Conservation (phyloP, 2,888 invertebrate genomes). For the Exephanes ischioxanthus region DNA sequence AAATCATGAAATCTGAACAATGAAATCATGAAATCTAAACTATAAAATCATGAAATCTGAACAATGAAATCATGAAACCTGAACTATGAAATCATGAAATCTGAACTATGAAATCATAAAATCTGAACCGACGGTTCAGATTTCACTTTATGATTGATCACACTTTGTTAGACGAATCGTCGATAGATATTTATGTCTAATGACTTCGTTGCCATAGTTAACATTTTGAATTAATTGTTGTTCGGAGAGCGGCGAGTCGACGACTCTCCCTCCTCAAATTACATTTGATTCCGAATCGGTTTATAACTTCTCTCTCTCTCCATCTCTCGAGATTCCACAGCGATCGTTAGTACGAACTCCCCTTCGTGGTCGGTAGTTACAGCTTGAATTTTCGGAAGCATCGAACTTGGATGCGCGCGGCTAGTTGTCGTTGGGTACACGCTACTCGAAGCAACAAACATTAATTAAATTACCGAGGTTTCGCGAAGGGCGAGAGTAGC, state of each 20-base stretch:
- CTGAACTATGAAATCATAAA: not conserved
- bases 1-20: too few relatives aligned
- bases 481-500: slow-evolving; percentile 33
- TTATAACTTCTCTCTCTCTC: slow-evolving; percentile 10
- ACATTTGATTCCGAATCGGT: slow-evolving; percentile 42
- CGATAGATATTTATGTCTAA: not conserved
- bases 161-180: not conserved
- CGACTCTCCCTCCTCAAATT: slow-evolving; percentile 17
- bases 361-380: slow-evolving; percentile 39
- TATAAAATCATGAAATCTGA: too few relatives aligned
- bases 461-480: slow-evolving; percentile 67
- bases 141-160: not conserved
- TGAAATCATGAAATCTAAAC: too few relatives aligned
- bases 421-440: slow-evolving; percentile 37
- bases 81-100: too few relatives aligned
- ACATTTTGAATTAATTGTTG: not conserved
- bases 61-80: too few relatives aligned
- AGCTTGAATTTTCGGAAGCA: slow-evolving; percentile 55
- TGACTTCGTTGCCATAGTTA: not conserved
- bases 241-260: not conserved
- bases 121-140: not conserved
- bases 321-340: slow-evolving; percentile 49
- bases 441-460: slow-evolving; percentile 55
- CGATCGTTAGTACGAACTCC: slow-evolving; percentile 48
- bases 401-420: slow-evolving; percentile 48